phyloP scores from a whole-genome alignment of 2,797 vertebrate species.

The Odontamblyopus lacepedii region DNA sequence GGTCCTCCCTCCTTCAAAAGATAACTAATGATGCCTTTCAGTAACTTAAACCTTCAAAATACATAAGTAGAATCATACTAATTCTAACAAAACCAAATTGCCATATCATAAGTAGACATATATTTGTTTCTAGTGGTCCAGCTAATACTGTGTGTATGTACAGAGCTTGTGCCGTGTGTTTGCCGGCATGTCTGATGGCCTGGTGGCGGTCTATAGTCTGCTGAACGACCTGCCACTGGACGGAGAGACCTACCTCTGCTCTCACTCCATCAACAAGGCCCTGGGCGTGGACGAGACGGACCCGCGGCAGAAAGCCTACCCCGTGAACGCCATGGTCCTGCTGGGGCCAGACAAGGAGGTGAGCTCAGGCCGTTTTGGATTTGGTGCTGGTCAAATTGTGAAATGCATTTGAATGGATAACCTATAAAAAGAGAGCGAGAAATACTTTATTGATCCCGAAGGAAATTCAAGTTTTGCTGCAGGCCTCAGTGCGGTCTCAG shows the following conservation, averaged over 20 bases:
- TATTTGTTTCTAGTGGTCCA: neutral
- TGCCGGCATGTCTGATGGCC: constrained; percentile 89
- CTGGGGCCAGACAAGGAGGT: constrained; percentile 82
- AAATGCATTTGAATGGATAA: too few species aligned
- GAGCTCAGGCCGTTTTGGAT: constrained; percentile 10
- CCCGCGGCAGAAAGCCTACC: constrained; percentile 87
- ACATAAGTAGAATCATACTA: neutral
- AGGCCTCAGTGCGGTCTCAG: too few species aligned
- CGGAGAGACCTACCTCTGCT: constrained; percentile 88
- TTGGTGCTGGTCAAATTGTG: neutral
- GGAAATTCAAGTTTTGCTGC: too few species aligned
- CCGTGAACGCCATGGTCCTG: constrained; percentile 85
- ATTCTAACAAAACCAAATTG: too few species aligned
- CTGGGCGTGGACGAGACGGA: constrained; percentile 87
- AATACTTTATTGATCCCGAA: too few species aligned
- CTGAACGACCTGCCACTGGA: constrained; percentile 81
- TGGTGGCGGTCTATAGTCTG: constrained; percentile 83
- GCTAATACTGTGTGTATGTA: neutral
- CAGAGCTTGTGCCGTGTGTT: constrained; percentile 84
- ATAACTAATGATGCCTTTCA: too few species aligned
- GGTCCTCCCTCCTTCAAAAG: too few species aligned
- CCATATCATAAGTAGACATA: neutral
- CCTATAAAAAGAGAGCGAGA: too few species aligned
- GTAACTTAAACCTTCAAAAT: neutral
- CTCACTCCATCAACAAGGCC: constrained; percentile 89